These are phyloP conservation scores for Lepus townsendii DNA, from an alignment of 2,797 vertebrate species.

Conservation along the genomic window DNA sequence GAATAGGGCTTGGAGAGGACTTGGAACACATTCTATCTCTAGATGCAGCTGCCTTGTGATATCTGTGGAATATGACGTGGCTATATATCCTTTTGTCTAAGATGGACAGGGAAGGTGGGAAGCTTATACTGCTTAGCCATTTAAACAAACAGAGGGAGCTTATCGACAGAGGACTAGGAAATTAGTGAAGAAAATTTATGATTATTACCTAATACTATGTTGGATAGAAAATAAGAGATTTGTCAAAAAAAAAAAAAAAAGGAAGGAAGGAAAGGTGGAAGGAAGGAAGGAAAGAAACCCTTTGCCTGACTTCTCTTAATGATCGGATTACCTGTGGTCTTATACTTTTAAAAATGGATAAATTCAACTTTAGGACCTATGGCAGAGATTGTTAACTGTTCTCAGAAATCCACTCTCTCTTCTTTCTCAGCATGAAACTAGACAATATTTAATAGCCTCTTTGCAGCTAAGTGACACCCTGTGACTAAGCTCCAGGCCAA, in stretches of 20 bases:
- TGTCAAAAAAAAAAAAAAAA: background rate
- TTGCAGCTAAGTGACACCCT: background rate
- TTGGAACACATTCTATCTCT: background rate
- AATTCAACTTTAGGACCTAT: background rate
- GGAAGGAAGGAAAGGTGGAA: no score
- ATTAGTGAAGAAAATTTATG: background rate
- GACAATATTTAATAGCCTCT: slow-evolving; percentile 29
- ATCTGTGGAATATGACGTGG: background rate
- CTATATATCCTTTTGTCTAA: background rate
- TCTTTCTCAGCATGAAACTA: slow-evolving; percentile 13
- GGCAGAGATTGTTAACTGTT: slow-evolving; percentile 39
- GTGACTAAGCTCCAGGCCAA: background rate
- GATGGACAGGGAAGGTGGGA: background rate
- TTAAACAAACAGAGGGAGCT: background rate
- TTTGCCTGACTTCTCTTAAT: slow-evolving; percentile 36
- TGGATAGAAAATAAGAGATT: slow-evolving; percentile 34
- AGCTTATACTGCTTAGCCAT: background rate
- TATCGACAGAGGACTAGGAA: background rate
- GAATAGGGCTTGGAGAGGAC: background rate
- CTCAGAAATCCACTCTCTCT: slow-evolving; percentile 26
- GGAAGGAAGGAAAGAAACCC: no score
- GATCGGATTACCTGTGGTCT: slow-evolving; percentile 47
- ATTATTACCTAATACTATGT: background rate
- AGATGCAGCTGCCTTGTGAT: background rate
- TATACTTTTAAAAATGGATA: slow-evolving; percentile 50